A percentile compares a stretch with the other conserved stretches of the same genome.
Conservation (phyloP, 1,140 invertebrate genomes). For the Babylonia areolata region DNA sequence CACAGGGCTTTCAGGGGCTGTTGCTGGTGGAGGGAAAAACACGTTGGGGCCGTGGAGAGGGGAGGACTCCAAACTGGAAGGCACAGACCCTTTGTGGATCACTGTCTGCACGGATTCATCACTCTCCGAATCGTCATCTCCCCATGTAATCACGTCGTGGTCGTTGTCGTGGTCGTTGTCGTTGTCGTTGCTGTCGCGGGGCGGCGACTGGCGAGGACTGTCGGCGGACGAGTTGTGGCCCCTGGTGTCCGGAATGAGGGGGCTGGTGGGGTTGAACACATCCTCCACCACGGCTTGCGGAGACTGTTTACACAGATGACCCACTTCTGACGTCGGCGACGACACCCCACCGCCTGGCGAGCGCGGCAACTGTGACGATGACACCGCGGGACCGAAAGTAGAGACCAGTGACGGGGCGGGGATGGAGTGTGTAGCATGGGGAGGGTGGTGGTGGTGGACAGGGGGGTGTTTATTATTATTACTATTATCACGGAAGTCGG, state of each 20-base stretch:
- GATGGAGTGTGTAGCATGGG: not conserved
- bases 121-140: constrained; percentile 44
- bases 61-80: constrained; percentile 21
- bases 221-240: not conserved
- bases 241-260: not conserved
- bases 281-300: not conserved
- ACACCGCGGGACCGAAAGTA: too few relatives aligned
- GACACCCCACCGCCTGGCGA: not conserved
- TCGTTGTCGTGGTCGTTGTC: too few relatives aligned
- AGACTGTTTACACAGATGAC: not conserved
- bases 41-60: not conserved
- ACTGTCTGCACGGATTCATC: constrained; percentile 45
- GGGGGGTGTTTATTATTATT: not conserved
- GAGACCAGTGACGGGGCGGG: too few relatives aligned
- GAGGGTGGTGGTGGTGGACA: not conserved
- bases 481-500: not conserved
- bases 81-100: not conserved
- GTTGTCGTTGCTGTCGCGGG: too few relatives aligned
- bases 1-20: not conserved
- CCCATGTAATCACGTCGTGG: too few relatives aligned
- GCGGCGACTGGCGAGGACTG: not conserved
- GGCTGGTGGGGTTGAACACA: not conserved
- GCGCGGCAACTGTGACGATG: too few relatives aligned
- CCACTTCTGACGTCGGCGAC: not conserved
- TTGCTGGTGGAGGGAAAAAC: not conserved